Evolutionary conservation across 1,140 invertebrate genomes (phyloP), one percentile per base, ranked within the genome.

Genomic region (Calephelis nemesis): DNA sequence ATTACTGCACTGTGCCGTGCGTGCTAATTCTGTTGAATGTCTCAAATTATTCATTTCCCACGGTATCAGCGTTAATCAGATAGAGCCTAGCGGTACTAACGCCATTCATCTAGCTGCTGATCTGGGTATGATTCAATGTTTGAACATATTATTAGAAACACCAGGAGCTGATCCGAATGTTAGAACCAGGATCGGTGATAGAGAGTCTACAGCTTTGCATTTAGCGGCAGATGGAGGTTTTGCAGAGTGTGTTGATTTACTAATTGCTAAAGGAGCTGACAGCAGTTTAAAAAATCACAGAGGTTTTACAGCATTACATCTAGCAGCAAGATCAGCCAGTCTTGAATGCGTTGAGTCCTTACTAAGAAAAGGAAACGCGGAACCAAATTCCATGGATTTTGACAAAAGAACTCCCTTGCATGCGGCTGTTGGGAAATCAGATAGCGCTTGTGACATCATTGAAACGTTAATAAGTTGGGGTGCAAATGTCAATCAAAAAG

Each of bases 401-500:
- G 96, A 97, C 75, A 94, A 95, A 73, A 92, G 96, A 45, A 97
- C 96, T 1, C 93, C 96, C 0, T 82, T 97, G 8, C 96, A 97
- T 78, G 94, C 96, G 0, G 96, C 96, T 0, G 94, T 97, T 1
- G 95, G 95, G 4, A 96, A 96, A 82, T 95, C 95, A 0, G 92
- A 96, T 52, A 91, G 95, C 48, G 95, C 95, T 12, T 96, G 95
- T 73, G 95, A 96, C 72, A 95, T 96, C 8, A 94, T 96, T 47
- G 96, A 96, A 78, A 93, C 94, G 0, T 85, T 97, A 4, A 94
- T 97, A 15, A 94, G 93, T 71, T 96, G 95, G 93, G 96, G 95
- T 7, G 96, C 96, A 5, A 95, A 97, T 76, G 95, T 98, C 0
- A 97, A 98, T 82, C 94, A 95, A 52, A 95, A 96, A 75, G 97